Evolutionary conservation across 2,888 invertebrate genomes (phyloP), one percentile per base, ranked within the genome.

Genomic region (Drosophila monieri): DNA sequence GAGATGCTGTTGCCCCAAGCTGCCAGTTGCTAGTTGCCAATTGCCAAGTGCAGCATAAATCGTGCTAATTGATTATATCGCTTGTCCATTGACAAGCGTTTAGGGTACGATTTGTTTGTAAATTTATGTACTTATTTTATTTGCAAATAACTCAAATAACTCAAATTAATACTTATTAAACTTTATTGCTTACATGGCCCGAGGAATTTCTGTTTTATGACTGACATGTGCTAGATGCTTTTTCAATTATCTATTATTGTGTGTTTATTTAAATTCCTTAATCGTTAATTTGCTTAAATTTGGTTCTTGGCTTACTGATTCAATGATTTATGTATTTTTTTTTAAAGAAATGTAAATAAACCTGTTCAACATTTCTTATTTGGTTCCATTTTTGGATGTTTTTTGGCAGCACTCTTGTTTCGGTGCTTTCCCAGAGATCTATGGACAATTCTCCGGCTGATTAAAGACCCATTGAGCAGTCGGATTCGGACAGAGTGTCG

Each of bases 51-150:
- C 84, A 87, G 76, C 87, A 87, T 85, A 87, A 85, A 72, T 87
- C 84, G 83, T 85, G 84, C 78, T 83, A 85, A 85, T 85, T 80
- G 88, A 85, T 85, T 77, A 70, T 78, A 85, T 87, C 84, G 78
- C 70, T 62, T 66, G 61, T 52, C 70, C 65, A 80, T 85, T 81
- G 78, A 81, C 86, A 85, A 70, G 54, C 77, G 51, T 71, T 83
- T 80, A 73, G 44, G 53, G 35, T 47, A 61, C 39, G 15, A 41
- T 18, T 41, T 18, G 32, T 35, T 61, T 70, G 10, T 44, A 18
- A 21, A 27, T 55, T 48, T 71, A 48, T 65, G 57, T 74, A 35
- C 49, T 60, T 53, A 46, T 35, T 25, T 72, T 46, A 57, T 73
- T 67, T 54, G 67, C 73, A 64, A 80, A 73, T 77, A 70, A 72